Percentiles rank a stretch among this genome's conserved stretches.
phyloP scores from a whole-genome alignment of 1,140 invertebrate genomes.

The Dendroctonus ponderosae region DNA sequence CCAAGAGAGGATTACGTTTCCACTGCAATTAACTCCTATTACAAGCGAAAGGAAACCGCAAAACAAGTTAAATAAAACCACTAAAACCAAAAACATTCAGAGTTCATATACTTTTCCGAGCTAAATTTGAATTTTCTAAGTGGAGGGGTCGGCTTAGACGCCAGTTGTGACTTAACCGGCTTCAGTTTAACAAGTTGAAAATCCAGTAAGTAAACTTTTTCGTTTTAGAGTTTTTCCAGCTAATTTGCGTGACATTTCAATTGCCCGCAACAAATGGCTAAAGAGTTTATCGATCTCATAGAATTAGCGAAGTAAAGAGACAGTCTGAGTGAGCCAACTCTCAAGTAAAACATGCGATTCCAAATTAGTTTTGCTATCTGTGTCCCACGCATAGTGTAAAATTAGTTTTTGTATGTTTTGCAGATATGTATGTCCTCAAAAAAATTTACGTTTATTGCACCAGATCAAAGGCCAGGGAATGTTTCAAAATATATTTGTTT shows the following conservation, averaged over 20 bases:
- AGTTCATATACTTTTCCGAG: slow-evolving; percentile 38
- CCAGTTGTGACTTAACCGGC: slow-evolving; percentile 47
- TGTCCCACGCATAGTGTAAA: slow-evolving; percentile 8
- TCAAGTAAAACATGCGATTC: slow-evolving; percentile 9
- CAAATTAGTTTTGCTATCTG: neutral
- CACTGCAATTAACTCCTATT: neutral
- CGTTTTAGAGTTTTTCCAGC: neutral
- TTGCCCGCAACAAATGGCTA: no score
- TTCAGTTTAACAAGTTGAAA: slow-evolving; percentile 41
- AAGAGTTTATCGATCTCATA: neutral
- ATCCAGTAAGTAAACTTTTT: slow-evolving; percentile 38
- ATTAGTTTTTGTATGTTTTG: slow-evolving; percentile 3
- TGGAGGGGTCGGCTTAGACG: slow-evolving; percentile 41
- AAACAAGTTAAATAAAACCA: slow-evolving; percentile 5
- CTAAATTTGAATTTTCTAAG: slow-evolving; percentile 43
- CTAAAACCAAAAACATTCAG: slow-evolving; percentile 22
- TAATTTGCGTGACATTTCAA: neutral
- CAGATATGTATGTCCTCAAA: neutral
- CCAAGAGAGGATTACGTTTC: no score
- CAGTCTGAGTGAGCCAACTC: neutral
- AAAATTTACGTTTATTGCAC: neutral
- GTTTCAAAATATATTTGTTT: no score
- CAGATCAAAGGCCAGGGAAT: no score
- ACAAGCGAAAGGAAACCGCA: slow-evolving; percentile 6
- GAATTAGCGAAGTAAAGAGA: neutral